A percentile compares a stretch with the other conserved stretches of the same genome.
Conservation (phyloP, 37 sponge, comb jelly and placozoan genomes). For the Bolinopsis microptera region DNA sequence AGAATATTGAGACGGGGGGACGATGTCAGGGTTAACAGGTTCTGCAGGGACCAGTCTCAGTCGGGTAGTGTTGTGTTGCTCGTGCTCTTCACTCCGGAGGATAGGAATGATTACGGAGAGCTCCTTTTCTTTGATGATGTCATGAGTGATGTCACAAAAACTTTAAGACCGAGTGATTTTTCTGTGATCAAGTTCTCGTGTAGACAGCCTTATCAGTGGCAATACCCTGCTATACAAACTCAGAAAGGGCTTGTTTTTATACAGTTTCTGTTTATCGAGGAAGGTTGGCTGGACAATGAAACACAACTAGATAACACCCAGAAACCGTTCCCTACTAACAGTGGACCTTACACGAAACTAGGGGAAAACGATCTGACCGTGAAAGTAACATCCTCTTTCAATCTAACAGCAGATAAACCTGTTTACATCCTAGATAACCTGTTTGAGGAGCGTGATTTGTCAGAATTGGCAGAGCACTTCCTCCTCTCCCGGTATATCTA, state of each 20-base stretch:
- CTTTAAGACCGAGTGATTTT: neutral
- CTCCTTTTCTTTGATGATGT: constrained; percentile 21
- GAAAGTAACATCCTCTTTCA: constrained; percentile 10
- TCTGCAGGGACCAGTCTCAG: neutral
- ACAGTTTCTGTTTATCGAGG: neutral
- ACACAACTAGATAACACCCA: neutral
- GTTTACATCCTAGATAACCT: neutral
- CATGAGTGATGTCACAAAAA: neutral
- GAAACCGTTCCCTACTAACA: neutral
- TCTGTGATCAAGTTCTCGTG: neutral
- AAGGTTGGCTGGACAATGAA: neutral
- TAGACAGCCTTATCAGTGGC: constrained; percentile 54
- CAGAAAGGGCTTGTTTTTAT: constrained; percentile 5
- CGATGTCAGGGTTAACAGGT: constrained; percentile 8
- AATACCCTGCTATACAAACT: constrained; percentile 55
- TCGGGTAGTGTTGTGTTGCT: neutral
- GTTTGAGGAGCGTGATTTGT: neutral
- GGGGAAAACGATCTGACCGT: neutral
- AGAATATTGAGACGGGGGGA: constrained; percentile 41
- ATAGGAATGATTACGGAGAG: constrained; percentile 38
- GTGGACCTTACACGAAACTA: neutral
- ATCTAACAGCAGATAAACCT: neutral
- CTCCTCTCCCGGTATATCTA: constrained; percentile 32
- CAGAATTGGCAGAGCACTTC: constrained; percentile 18
- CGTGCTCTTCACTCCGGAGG: neutral